Percentiles rank a stretch among this genome's conserved stretches.
These are phyloP conservation scores for Helobdella robusta DNA, from an alignment of 2,888 invertebrate genomes.

Conservation along the genomic window DNA sequence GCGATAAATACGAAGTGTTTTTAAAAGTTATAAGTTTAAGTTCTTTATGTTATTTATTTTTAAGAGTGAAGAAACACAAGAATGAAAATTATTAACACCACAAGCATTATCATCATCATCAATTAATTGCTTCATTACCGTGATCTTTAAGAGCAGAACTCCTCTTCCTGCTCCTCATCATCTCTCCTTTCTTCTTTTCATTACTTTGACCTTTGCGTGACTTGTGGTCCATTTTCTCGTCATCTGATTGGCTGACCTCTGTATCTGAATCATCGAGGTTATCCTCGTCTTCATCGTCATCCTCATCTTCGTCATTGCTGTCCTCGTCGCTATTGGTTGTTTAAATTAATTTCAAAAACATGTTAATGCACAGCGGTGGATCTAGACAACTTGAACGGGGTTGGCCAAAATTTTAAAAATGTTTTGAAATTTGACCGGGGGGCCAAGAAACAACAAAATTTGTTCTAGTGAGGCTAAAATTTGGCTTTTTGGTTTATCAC, in stretches of 20 bases:
- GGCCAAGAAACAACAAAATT: no score
- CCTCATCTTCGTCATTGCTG: slow-evolving; percentile 23
- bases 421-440: no score
- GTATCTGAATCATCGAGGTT: slow-evolving; percentile 22
- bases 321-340: slow-evolving; percentile 10
- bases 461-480: no score
- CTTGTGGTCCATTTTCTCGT: slow-evolving; percentile 27
- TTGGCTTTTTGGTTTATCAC: no score
- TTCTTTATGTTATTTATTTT: neutral
- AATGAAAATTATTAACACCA: neutral
- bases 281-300: slow-evolving; percentile 26
- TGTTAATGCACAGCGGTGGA: neutral
- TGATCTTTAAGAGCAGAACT: slow-evolving; percentile 24
- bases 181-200: neutral
- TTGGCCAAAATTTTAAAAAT: no score
- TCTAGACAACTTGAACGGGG: no score
- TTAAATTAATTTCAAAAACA: neutral
- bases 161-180: slow-evolving; percentile 18
- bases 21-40: no score
- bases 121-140: no score
- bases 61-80: neutral
- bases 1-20: no score
- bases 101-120: neutral
- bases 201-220: neutral
- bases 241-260: slow-evolving; percentile 14